Percentiles rank a stretch among this genome's conserved stretches.
These are phyloP conservation scores for Syngnathus acus DNA, from an alignment of 2,797 vertebrate species.

Conservation along the genomic window DNA sequence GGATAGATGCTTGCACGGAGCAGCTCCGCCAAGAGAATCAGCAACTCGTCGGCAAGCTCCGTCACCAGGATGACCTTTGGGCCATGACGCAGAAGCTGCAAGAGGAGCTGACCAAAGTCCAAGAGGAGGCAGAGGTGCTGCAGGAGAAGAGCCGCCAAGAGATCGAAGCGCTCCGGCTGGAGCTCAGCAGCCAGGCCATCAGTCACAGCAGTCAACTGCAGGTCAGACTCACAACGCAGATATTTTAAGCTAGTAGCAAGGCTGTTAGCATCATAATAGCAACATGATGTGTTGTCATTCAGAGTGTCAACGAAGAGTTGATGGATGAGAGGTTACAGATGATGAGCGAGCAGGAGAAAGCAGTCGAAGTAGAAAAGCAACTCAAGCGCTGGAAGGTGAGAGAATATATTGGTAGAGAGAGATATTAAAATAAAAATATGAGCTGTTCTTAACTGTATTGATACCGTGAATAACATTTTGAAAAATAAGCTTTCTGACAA, in stretches of 20 bases:
- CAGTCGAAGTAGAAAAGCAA: conserved; percentile 56
- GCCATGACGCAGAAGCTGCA: conserved; percentile 24
- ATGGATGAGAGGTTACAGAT: conserved; percentile 64
- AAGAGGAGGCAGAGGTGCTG: conserved; percentile 57
- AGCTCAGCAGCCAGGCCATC: conserved; percentile 76
- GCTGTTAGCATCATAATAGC: neutral
- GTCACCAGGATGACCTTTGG: conserved; percentile 41
- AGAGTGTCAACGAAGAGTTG: conserved; percentile 74
- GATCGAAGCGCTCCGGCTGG: conserved; percentile 71
- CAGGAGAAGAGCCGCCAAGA: conserved; percentile 69
- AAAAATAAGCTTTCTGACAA: neutral
- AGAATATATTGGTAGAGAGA: neutral
- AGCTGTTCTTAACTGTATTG: neutral
- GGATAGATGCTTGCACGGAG: conserved; percentile 58
- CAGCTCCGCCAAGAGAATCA: conserved; percentile 71
- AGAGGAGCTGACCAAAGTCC: conserved; percentile 46
- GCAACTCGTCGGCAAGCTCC: conserved; percentile 64
- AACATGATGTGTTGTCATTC: conserved; percentile 5
- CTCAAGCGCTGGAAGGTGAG: conserved; percentile 74
- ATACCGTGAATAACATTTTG: neutral
- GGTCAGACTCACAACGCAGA: conserved; percentile 31
- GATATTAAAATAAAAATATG: neutral
- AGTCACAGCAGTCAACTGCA: conserved; percentile 69
- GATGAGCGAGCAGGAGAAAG: conserved; percentile 57
- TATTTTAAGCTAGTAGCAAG: neutral